These are phyloP conservation scores for Tragopan temminckii DNA, from an alignment of 2,797 vertebrate genomes.

Conservation along the genomic window DNA sequence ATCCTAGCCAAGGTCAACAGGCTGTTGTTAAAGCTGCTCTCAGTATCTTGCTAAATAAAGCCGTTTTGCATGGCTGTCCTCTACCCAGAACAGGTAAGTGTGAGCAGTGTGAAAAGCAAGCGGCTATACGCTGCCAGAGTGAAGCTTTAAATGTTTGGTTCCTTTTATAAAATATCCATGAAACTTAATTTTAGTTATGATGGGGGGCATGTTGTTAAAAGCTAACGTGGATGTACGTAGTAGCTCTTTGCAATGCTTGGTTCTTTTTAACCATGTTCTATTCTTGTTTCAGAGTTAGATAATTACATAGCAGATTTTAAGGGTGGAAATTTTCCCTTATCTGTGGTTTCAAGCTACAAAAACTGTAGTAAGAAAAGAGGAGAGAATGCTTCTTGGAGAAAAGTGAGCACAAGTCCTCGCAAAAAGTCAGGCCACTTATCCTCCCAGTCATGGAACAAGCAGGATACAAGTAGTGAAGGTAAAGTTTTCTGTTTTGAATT, in stretches of 20 bases:
- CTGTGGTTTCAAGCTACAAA: conserved; percentile 85
- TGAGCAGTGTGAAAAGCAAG: neutral
- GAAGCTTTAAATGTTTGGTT: neutral
- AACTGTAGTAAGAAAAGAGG: conserved; percentile 85
- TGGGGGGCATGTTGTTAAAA: neutral
- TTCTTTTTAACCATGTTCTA: neutral
- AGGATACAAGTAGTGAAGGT: conserved; percentile 76
- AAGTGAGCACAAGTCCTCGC: conserved; percentile 92
- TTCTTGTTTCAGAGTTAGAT: conserved; percentile 88
- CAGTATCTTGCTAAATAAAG: conserved; percentile 95
- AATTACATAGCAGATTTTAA: conserved; percentile 88
- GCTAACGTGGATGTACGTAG: neutral
- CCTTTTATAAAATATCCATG: neutral
- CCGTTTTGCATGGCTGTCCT: conserved; percentile 91
- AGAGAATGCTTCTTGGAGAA: conserved; percentile 87
- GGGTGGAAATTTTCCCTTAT: conserved; percentile 89
- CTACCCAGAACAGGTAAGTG: conserved; percentile 88
- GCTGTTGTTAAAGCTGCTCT: conserved; percentile 94
- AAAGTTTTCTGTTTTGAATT: neutral
- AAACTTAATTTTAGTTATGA: neutral
- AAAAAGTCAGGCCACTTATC: conserved; percentile 86
- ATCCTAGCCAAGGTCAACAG: conserved; percentile 90
- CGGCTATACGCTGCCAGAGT: rapidly evolving
- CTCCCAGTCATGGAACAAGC: conserved; percentile 82
- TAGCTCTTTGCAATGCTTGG: neutral